Evolutionary conservation across 2,888 invertebrate species (phyloP), one percentile per base, ranked within the genome.

Genomic region (Nomada flava): DNA sequence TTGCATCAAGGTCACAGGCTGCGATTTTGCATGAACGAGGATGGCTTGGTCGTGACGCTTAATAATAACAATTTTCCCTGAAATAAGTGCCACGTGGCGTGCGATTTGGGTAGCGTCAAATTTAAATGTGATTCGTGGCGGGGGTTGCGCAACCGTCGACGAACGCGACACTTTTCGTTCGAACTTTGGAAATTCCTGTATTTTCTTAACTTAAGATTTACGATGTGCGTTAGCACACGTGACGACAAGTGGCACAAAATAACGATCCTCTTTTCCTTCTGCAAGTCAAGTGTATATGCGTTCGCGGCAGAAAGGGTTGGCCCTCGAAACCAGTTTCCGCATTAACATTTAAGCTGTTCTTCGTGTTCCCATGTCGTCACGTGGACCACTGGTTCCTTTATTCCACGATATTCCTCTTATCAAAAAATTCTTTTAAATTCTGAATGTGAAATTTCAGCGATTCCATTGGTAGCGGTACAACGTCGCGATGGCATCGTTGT

Each of bases 261-360:
- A 47, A 47, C 47, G 47, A 47, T n/a, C 2, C 36, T 15, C 7
- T 15, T 20, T 44, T 26, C 55, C 9, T 68, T 2, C 7, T n/a
- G 55, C 11, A 15, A 55, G 26, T 55, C 44, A 13, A 44, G 15
- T 13, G 50, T 9, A 36, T 7, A 36, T 36, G 9, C 3, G 29
- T 53, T n/a, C n/a, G 13, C 20, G 10, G 11, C 20, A 3, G 23
- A 13, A 64, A 26, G 64, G 47, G 47, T 20, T 15, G 23, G n/a
- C 4, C 20, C n/a, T 10, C 52, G 42, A 3, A 57, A 74, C 52
- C 74, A 60, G 74, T 52, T 74, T n/a, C 23, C 11, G 4, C 42
- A 26, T 67, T 68, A 26, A 74, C 20, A 57, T 57, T 73, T 50
- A 59, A 20, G 26, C 69, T 23, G 44, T n/a, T 26, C n/a, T 20